Conservation (phyloP, 2,888 invertebrate species). For the Euspilapteryx auroguttella region DNA sequence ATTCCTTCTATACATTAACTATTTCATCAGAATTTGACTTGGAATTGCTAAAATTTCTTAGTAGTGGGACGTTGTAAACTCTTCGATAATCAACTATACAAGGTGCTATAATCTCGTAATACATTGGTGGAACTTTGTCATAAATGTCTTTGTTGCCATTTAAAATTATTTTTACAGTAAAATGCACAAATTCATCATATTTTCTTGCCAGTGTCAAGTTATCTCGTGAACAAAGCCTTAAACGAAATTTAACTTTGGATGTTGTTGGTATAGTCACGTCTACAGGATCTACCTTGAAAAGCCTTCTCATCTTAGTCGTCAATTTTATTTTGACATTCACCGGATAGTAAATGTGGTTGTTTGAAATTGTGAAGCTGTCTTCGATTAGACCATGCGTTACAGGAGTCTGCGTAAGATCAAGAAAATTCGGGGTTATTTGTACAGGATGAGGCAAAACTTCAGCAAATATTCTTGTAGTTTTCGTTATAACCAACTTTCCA, state of each 20-base stretch:
- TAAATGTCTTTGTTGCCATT: slow-evolving; percentile 21
- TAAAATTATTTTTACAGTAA: slow-evolving; percentile 31
- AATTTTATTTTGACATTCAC: slow-evolving; percentile 25
- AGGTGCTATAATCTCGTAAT: slow-evolving; percentile 11
- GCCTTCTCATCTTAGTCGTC: slow-evolving; percentile 27
- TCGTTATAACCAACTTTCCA: slow-evolving; percentile 15
- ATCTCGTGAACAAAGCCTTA: slow-evolving; percentile 22
- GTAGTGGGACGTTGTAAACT: too few relatives aligned
- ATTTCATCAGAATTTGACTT: too few relatives aligned
- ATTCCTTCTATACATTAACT: too few relatives aligned
- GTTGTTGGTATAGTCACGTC: slow-evolving; percentile 16
- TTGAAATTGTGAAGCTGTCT: slow-evolving; percentile 22
- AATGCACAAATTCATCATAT: slow-evolving; percentile 22
- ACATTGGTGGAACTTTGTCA: slow-evolving; percentile 14
- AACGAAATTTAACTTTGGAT: slow-evolving; percentile 16
- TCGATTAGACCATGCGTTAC: slow-evolving; percentile 24
- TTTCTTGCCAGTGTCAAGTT: slow-evolving; percentile 7
- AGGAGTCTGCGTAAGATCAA: slow-evolving; percentile 30
- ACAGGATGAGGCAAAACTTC: slow-evolving; percentile 34
- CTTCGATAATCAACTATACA: slow-evolving; percentile 8
- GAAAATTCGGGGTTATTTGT: slow-evolving; percentile 21
- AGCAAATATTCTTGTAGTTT: slow-evolving; percentile 23
- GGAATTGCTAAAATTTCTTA: too few relatives aligned
- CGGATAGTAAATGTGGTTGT: slow-evolving; percentile 21
- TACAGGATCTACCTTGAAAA: slow-evolving; percentile 27